Base-by-base conservation (phyloP, 2,888 invertebrate genomes). In the Caenorhabditis japonica region DNA sequence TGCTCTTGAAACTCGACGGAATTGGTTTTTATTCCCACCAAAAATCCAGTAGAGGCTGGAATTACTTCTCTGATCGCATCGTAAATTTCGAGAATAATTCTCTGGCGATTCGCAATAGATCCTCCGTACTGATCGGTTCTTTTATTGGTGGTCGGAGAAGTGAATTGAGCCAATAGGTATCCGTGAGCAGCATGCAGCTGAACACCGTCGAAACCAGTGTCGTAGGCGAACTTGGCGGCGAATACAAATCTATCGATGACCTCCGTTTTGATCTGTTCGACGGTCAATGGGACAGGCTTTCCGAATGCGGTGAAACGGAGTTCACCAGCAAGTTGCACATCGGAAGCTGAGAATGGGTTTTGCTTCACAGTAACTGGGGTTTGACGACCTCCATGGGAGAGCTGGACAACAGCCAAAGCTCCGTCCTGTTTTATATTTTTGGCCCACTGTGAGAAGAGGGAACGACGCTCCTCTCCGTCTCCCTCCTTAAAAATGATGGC, bases 21-120 rank as follows among this genome's bases (percentile, higher is more conserved):
- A 55, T 83, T 83, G 13, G 80, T 73, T 30, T 83, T 83, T 47
- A 83, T 76, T 33, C 83, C 83, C n/a, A 83, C 73, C 12, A 82
- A 30, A 25, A 83, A 83, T 1, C 77, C 76, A 12, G 77, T 79
- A 3, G 71, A 68, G 0, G 60, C 76, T 3, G 82, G 80, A 36
- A 82, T 70, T 33, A 59, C 64, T 1, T 49, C 43, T 58, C 81
- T 52, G 34, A 82, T 82, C 3, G 77, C 79, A n/a, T 75, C 72
- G 41, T 77, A 80, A 27, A 77, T 78, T 49, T 82, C 82, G 27
- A 61, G 52, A 19, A 81, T 68, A 19, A 81, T 68, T 4, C 80
- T 58, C 13, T 70, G 58, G 5, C 82, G 70, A 17, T 82, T 82
- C 21, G 66, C 76, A 10, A 69, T 41, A 1, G 58, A 53, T 13